Evolutionary conservation across 1,140 invertebrate species (phyloP).

Genomic region (Lordiphosa mommai): DNA sequence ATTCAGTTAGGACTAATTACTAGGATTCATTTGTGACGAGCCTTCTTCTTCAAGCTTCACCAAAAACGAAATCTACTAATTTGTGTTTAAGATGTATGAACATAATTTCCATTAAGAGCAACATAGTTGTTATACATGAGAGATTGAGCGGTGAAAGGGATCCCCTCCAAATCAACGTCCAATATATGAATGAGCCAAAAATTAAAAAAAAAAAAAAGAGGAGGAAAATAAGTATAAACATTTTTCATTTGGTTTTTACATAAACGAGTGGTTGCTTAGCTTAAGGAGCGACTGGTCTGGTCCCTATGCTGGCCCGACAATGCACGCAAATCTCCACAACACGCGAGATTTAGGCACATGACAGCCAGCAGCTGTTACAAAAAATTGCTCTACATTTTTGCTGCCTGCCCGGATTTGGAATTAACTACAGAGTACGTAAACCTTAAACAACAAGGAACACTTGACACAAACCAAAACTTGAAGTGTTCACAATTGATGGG

Average conservation of each 20-base stretch:
- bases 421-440: slow-evolving; percentile 16
- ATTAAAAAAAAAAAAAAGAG: not conserved
- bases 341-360: slow-evolving; percentile 68
- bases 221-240: slow-evolving; percentile 33
- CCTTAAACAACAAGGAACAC: slow-evolving; percentile 33
- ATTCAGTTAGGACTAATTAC: slow-evolving; percentile 45
- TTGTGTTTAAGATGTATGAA: slow-evolving; percentile 35
- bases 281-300: slow-evolving; percentile 48
- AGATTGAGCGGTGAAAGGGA: slow-evolving; percentile 15
- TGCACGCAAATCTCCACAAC: slow-evolving; percentile 68
- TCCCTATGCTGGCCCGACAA: slow-evolving; percentile 33
- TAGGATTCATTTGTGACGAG: slow-evolving; percentile 27
- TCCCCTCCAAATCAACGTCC: not conserved
- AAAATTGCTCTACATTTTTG: slow-evolving; percentile 20
- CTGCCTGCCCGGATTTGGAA: slow-evolving; percentile 36
- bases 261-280: slow-evolving; percentile 61
- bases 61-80: slow-evolving; percentile 36
- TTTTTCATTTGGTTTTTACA: slow-evolving; percentile 58
- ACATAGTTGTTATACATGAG: slow-evolving; percentile 53
- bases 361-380: slow-evolving; percentile 52
- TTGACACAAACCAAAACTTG: slow-evolving; percentile 26
- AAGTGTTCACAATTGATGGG: slow-evolving; percentile 23
- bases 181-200: slow-evolving; percentile 12
- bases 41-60: slow-evolving; percentile 18
- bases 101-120: slow-evolving; percentile 61